A percentile compares a stretch with the other conserved stretches of the same genome.
These are phyloP conservation scores for Bombus soroeensis DNA, from an alignment of 1,140 invertebrate species.

Conservation along the genomic window DNA sequence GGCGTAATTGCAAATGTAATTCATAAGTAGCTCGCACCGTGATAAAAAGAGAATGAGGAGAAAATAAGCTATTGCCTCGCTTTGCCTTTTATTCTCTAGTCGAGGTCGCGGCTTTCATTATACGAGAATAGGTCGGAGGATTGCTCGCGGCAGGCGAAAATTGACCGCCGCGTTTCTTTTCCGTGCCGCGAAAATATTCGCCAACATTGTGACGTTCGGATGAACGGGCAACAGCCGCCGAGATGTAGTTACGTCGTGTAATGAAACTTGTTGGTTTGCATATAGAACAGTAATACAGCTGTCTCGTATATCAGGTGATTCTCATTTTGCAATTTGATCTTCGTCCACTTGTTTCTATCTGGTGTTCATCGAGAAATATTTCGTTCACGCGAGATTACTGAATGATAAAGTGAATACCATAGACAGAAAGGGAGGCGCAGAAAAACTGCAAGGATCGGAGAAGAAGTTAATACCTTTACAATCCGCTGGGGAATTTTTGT, in stretches of 20 bases:
- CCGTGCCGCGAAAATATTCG: background rate
- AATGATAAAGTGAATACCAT: background rate
- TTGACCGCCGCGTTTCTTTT: background rate
- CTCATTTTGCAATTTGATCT: background rate
- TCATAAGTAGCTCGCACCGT: slow-evolving; percentile 63
- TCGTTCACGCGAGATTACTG: background rate
- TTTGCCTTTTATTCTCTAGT: slow-evolving; percentile 56
- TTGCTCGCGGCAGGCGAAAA: background rate
- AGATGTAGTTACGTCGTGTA: too few species aligned
- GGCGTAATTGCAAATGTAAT: slow-evolving; percentile 74
- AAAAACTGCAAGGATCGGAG: slow-evolving; percentile 50
- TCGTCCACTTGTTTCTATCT: too few species aligned
- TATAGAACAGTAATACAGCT: background rate
- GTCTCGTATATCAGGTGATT: background rate
- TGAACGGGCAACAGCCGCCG: too few species aligned
- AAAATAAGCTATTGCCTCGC: slow-evolving; percentile 48
- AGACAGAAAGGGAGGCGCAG: slow-evolving; percentile 3
- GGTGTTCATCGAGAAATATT: background rate
- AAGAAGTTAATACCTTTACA: slow-evolving; percentile 75
- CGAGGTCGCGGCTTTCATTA: slow-evolving; percentile 18
- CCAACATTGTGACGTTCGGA: background rate
- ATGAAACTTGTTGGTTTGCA: background rate
- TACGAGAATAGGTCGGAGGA: background rate
- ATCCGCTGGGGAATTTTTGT: slow-evolving; percentile 72
- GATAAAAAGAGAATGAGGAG: background rate